These are phyloP conservation scores for Dasypus novemcinctus DNA, from an alignment of 2,113 vertebrate genomes.

Conservation along the genomic window DNA sequence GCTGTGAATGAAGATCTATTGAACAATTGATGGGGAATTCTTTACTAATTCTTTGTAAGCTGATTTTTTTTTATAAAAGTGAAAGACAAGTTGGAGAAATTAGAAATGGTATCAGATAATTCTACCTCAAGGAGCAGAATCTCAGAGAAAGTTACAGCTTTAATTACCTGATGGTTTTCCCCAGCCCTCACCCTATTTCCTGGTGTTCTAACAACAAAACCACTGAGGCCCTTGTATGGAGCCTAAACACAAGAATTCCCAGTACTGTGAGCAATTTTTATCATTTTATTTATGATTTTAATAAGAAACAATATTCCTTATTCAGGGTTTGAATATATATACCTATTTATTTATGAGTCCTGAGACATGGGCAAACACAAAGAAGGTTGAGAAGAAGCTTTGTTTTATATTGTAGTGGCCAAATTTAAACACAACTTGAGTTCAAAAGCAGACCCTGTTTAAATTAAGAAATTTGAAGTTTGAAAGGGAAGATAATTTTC, in stretches of 20 bases:
- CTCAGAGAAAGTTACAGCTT: neutral
- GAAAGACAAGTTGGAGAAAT: constrained; percentile 2
- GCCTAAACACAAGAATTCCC: neutral
- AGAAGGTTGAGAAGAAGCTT: neutral
- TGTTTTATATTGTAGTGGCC: neutral
- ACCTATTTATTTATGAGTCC: constrained; percentile 8
- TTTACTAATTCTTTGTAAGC: neutral
- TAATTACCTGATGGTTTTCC: neutral
- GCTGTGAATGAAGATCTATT: neutral
- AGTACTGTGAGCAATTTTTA: neutral
- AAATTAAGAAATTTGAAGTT: constrained; percentile 22
- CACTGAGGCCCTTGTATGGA: neutral
- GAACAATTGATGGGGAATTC: neutral
- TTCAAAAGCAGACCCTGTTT: constrained; percentile 15
- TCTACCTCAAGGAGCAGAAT: neutral
- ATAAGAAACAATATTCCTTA: constrained; percentile 39
- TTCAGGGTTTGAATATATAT: constrained; percentile 28
- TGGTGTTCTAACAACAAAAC: neutral
- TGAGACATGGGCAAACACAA: neutral
- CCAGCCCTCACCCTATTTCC: neutral
- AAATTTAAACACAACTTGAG: neutral
- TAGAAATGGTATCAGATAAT: neutral
- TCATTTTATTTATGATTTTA: no score
- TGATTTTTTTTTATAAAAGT: neutral
- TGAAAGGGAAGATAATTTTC: neutral